These are phyloP conservation scores for Laspeyria flexula DNA, from an alignment of 2,888 invertebrate species.

Conservation along the genomic window DNA sequence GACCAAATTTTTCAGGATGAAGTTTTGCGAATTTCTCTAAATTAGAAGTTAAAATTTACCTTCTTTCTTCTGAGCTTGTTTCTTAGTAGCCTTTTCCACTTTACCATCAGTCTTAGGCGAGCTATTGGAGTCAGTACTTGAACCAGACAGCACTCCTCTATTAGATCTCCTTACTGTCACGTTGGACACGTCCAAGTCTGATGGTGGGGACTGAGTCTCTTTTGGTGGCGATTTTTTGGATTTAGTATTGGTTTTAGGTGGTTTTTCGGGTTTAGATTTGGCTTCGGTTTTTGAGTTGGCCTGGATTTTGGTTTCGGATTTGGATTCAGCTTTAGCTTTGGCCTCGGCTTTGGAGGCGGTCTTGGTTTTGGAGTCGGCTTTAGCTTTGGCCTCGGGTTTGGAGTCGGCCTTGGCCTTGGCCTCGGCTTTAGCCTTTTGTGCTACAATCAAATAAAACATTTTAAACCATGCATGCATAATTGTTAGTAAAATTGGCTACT, in stretches of 20 bases:
- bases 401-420: constrained; percentile 17
- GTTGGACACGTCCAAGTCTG: constrained; percentile 65
- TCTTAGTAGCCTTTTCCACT: constrained; percentile 42
- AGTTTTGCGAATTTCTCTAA: too few species aligned
- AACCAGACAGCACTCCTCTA: constrained; percentile 51
- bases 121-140: constrained; percentile 57
- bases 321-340: constrained; percentile 13
- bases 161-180: constrained; percentile 64
- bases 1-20: too few species aligned
- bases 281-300: constrained; percentile 22
- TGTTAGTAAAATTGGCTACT: too few species aligned
- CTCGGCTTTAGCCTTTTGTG: constrained; percentile 52
- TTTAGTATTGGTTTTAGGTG: constrained; percentile 6
- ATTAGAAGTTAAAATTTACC: too few species aligned
- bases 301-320: constrained; percentile 22
- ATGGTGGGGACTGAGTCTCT: constrained; percentile 34
- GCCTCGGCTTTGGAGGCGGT: constrained; percentile 22
- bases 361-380: constrained; percentile 15
- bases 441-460: constrained; percentile 11
- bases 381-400: constrained; percentile 10
- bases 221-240: constrained; percentile 12
- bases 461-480: background rate
- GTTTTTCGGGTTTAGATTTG: constrained; percentile 14
- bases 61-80: constrained; percentile 26
- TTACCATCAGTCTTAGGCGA: constrained; percentile 27